These are phyloP conservation scores for Chaenocephalus aceratus DNA, from an alignment of 2,113 vertebrate genomes.

Conservation along the genomic window DNA sequence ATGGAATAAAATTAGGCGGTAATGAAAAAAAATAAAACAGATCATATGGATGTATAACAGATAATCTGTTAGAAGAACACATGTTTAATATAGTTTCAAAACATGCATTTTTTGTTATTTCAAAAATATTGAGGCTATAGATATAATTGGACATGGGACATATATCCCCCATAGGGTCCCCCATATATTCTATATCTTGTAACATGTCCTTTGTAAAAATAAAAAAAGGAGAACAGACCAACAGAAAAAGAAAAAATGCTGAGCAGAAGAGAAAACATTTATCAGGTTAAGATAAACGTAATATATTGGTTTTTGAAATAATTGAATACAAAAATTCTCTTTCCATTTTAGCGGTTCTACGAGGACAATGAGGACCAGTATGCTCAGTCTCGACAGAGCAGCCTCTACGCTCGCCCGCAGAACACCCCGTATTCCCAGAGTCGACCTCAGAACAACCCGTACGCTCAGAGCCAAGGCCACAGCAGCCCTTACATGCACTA, in stretches of 20 bases:
- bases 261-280: not conserved
- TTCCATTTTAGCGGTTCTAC: conserved; percentile 35
- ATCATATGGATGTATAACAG: no score
- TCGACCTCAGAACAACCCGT: conserved; percentile 51
- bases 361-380: conserved; percentile 38
- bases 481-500: conserved; percentile 47
- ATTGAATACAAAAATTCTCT: not conserved
- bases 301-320: not conserved
- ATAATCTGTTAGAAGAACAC: no score
- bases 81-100: no score
- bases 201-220: no score
- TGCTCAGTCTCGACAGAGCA: conserved; percentile 20
- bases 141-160: no score
- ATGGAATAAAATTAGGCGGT: no score
- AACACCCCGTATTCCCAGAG: conserved; percentile 29
- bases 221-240: no score
- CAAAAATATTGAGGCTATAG: no score
- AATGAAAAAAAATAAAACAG: no score
- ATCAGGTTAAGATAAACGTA: not conserved
- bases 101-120: no score
- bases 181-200: no score
- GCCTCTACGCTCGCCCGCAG: conserved; percentile 23
- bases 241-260: not conserved
- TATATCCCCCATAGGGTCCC: no score
- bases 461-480: conserved; percentile 54